phyloP scores from a whole-genome alignment of 2,797 vertebrate species.

The Huso huso region DNA sequence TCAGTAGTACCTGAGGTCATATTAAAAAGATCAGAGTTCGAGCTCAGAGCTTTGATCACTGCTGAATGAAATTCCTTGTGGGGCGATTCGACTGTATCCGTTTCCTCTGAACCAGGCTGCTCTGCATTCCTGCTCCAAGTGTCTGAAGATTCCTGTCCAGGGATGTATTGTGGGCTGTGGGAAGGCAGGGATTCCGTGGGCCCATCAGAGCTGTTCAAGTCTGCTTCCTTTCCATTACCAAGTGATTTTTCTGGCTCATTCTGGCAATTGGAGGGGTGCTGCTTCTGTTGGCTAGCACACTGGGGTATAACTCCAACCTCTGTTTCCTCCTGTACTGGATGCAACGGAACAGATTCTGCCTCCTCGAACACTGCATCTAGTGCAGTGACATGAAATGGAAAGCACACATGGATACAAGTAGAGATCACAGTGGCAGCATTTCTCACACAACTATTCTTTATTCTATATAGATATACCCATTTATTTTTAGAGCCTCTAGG shows the following conservation, averaged over 20 bases:
- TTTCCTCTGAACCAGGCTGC: conserved; percentile 27
- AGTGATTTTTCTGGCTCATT: conserved; percentile 9
- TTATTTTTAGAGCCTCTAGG: too few relatives aligned
- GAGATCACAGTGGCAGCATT: too few relatives aligned
- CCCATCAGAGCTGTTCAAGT: conserved; percentile 8
- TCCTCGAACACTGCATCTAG: too few relatives aligned
- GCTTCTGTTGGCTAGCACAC: conserved; percentile 22
- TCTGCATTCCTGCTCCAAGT: background rate
- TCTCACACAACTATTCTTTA: too few relatives aligned
- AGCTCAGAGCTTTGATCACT: conserved; percentile 64
- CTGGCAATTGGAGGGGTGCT: conserved; percentile 22
- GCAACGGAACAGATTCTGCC: conserved; percentile 45
- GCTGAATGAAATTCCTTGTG: conserved; percentile 71
- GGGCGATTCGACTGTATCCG: conserved; percentile 44
- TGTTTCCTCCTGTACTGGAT: conserved; percentile 35
- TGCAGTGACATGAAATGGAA: too few relatives aligned
- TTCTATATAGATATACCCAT: too few relatives aligned
- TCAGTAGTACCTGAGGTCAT: conserved; percentile 62
- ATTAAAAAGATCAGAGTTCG: conserved; percentile 45
- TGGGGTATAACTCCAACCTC: conserved; percentile 12
- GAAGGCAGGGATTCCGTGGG: too few relatives aligned
- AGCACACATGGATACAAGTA: too few relatives aligned
- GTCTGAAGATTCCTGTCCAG: conserved; percentile 3
- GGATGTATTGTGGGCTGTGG: too few relatives aligned
- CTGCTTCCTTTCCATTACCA: conserved; percentile 16